Evolutionary conservation across 2,113 vertebrate species (phyloP), one percentile per base, ranked within the genome.

Genomic region (Entelurus aequoreus): DNA sequence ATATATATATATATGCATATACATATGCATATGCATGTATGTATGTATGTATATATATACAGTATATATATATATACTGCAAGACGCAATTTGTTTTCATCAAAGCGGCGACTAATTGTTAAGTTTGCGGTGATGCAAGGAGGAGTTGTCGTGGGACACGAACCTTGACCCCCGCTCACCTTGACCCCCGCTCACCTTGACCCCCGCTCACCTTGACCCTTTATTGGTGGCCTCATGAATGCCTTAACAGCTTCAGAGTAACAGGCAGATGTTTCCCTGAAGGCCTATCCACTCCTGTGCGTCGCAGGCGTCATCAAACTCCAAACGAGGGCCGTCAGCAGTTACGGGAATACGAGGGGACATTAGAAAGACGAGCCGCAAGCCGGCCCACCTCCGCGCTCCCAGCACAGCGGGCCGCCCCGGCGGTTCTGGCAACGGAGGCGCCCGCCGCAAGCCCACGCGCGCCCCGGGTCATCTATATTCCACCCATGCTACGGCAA

Each of bases 81-180:
- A 91, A 94, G 93, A 94, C 93, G 91, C 90, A 93, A 94, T 95
- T 95, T 94, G 91, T 91, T 92, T 92, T 93, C 92, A 94, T 95
- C 93, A 94, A 93, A 94, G 93, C 92, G 89, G 88, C 90, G 92
- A 93, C 92, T 96, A 94, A 96, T 94, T 94, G 93, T 94, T 94
- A 93, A 92, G 92, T 93, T 94, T 91, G 91, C 88, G 85, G 92
- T 91, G 79, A 87, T 92, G 92, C 93, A 93, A 92, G 93, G 94
- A 94, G 92, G 28, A 28, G 28, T 28, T 28, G 28, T 28, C 4
- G 28, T 28, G 28, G 28, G 28, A 28, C 4, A 28, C 28, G 2
- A 28, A 82, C 71, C 70, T 71, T 28, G 28, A 28, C 63, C 69
- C 66, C 53, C 15, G 0, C 10, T 48, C 63, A 82, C 71, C 70